phyloP scores from a whole-genome alignment of 2,888 invertebrate species.

The Euzetes globulus region DNA sequence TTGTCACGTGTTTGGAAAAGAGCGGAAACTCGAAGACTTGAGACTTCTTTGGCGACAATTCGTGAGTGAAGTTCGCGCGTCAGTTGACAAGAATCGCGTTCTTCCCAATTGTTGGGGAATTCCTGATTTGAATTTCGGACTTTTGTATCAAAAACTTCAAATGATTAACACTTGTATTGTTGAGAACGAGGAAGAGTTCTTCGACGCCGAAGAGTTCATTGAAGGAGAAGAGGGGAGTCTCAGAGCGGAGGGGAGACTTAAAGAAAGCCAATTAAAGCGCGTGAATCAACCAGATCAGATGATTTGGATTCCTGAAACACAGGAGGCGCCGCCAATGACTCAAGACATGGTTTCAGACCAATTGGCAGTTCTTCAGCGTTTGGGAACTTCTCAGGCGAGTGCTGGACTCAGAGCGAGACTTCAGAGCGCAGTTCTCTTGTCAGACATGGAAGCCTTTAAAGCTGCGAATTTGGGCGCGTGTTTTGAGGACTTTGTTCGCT shows the following conservation, averaged over 20 bases:
- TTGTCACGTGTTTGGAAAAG: too few relatives aligned
- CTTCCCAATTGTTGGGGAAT: slow-evolving; percentile 59
- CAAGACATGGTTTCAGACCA: slow-evolving; percentile 94
- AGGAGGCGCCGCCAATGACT: slow-evolving; percentile 90
- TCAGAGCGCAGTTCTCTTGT: slow-evolving; percentile 88
- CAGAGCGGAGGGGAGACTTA: slow-evolving; percentile 27
- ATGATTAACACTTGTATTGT: slow-evolving; percentile 59
- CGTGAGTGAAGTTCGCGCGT: slow-evolving; percentile 62
- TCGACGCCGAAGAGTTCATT: slow-evolving; percentile 47
- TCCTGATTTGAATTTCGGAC: slow-evolving; percentile 79
- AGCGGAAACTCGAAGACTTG: background rate
- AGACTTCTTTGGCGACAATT: background rate
- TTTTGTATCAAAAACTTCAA: slow-evolving; percentile 88
- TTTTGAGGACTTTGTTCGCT: slow-evolving; percentile 90
- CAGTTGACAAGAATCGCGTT: slow-evolving; percentile 54
- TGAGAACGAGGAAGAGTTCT: slow-evolving; percentile 47
- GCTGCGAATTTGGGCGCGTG: slow-evolving; percentile 87
- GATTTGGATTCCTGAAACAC: slow-evolving; percentile 70
- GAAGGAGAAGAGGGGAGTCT: slow-evolving; percentile 28
- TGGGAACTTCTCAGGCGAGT: slow-evolving; percentile 75
- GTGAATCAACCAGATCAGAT: slow-evolving; percentile 57
- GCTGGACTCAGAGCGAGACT: slow-evolving; percentile 78
- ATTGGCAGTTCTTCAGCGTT: slow-evolving; percentile 74
- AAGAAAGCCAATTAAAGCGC: slow-evolving; percentile 38
- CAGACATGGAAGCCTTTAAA: slow-evolving; percentile 98